Conservation (phyloP, 1,140 invertebrate genomes). For the Drosophila tani region DNA sequence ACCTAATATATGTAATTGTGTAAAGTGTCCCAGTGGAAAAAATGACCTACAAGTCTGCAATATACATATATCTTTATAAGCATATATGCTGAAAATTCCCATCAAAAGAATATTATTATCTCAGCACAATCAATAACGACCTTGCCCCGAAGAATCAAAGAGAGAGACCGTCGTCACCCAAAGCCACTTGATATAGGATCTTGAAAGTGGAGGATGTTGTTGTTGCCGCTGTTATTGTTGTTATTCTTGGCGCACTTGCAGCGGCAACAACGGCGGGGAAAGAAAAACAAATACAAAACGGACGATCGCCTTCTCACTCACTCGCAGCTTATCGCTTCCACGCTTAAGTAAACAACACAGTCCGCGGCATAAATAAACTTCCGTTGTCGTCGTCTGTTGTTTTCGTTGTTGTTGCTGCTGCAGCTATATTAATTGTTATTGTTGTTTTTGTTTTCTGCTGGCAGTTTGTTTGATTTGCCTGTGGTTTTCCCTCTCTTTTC, state of each 20-base stretch:
- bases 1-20: neutral
- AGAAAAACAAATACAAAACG: conserved; percentile 37
- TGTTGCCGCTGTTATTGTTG: conserved; percentile 23
- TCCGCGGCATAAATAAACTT: conserved; percentile 78
- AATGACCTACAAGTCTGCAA: neutral
- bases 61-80: neutral
- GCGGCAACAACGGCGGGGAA: conserved; percentile 9
- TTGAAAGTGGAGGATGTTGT: conserved; percentile 30
- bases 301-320: conserved; percentile 28
- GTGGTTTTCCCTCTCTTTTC: conserved; percentile 14
- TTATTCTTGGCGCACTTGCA: conserved; percentile 35
- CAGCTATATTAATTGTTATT: conserved; percentile 28
- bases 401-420: conserved; percentile 13
- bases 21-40: too few species aligned
- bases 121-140: conserved; percentile 67
- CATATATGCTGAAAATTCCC: neutral
- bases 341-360: conserved; percentile 70
- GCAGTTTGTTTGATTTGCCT: conserved; percentile 65
- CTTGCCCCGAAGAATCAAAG: conserved; percentile 62
- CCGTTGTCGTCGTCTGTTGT: conserved; percentile 57
- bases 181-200: conserved; percentile 13
- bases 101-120: conserved; percentile 6
- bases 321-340: conserved; percentile 65
- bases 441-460: conserved; percentile 28
- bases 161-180: conserved; percentile 34